A percentile compares a stretch with the other conserved stretches of the same genome.
phyloP scores from a whole-genome alignment of 92 coral and sea anemone genomes.

The Palythoa grandiflora region DNA sequence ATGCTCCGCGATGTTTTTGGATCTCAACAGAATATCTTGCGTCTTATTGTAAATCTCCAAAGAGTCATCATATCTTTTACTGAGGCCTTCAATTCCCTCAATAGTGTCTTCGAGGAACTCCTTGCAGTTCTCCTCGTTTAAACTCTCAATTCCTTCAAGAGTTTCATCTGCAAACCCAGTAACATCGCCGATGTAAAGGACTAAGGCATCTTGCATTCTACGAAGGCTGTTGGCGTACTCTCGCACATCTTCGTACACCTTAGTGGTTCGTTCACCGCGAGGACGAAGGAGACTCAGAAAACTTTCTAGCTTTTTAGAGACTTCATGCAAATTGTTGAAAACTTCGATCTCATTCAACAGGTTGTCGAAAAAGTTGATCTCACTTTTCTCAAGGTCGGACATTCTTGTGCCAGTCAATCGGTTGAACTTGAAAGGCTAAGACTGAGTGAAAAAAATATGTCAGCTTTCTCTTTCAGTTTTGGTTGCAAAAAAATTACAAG shows the following conservation, averaged over 20 bases:
- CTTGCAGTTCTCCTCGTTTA: constrained; percentile 18
- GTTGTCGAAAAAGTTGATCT: neutral
- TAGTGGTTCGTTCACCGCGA: neutral
- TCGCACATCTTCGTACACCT: neutral
- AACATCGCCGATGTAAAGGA: neutral
- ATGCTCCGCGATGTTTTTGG: neutral
- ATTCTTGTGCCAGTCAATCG: neutral
- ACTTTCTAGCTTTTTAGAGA: neutral
- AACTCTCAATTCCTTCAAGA: neutral
- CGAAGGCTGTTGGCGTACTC: constrained; percentile 9
- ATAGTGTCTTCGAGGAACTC: neutral
- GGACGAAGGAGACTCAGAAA: constrained; percentile 11
- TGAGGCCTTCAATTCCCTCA: neutral
- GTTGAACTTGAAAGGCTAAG: no score
- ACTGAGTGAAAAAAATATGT: no score
- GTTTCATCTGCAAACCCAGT: neutral
- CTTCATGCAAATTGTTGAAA: neutral
- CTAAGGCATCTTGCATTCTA: neutral
- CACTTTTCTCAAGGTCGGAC: neutral
- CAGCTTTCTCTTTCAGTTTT: no score
- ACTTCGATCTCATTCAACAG: neutral
- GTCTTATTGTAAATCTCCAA: no score
- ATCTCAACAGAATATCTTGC: neutral
- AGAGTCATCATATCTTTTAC: neutral
- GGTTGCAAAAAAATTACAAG: no score